These are phyloP conservation scores for Brachionus asplanchnoidis DNA, from an alignment of 1,140 invertebrate genomes.

Conservation along the genomic window DNA sequence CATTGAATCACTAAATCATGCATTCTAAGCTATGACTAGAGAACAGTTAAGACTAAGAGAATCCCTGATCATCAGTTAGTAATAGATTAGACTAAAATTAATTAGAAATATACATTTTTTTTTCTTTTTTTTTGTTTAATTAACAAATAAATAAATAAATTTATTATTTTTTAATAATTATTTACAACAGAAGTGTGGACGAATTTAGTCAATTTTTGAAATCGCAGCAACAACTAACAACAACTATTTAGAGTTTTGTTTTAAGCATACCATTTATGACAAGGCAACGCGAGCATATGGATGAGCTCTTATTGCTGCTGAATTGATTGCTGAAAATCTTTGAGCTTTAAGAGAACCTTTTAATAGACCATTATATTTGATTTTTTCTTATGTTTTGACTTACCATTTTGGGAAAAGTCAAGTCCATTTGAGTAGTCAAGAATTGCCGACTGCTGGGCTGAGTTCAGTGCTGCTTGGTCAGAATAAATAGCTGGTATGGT, in stretches of 20 bases:
- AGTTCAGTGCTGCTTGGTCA: neutral
- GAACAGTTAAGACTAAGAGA: neutral
- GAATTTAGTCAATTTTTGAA: neutral
- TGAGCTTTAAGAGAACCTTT: slow-evolving; percentile 31
- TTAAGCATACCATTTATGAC: slow-evolving; percentile 25
- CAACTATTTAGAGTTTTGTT: neutral
- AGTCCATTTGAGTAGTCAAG: slow-evolving; percentile 13
- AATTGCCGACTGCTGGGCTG: neutral
- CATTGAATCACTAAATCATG: neutral
- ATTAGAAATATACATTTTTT: neutral
- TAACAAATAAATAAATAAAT: too few relatives aligned
- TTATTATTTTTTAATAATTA: neutral
- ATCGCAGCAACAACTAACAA: neutral
- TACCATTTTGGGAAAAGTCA: slow-evolving; percentile 28
- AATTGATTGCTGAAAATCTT: neutral
- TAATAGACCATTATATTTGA: neutral
- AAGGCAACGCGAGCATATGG: slow-evolving; percentile 32
- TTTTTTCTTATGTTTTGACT: neutral
- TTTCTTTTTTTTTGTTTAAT: neutral
- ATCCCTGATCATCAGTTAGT: neutral
- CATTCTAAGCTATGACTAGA: neutral
- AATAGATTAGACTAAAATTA: neutral
- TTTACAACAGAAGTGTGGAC: neutral
- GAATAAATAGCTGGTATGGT: slow-evolving; percentile 27
- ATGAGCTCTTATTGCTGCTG: slow-evolving; percentile 22